Conservation (phyloP, 2,797 vertebrate genomes). For the Paguma larvata region DNA sequence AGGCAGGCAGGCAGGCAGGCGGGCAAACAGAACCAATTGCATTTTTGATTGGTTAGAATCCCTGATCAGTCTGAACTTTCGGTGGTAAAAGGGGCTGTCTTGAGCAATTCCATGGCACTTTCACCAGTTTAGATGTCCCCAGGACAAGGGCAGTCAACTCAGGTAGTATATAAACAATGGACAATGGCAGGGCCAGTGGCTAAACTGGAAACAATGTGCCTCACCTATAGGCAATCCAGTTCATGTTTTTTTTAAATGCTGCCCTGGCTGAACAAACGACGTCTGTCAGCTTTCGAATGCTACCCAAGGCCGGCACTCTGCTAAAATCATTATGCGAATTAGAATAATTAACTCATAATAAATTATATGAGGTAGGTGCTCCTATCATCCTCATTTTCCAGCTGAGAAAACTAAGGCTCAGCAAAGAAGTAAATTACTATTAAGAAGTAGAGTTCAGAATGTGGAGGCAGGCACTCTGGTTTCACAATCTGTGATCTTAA, state of each 20-base stretch:
- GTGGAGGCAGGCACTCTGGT: not conserved
- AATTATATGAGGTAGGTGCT: not conserved
- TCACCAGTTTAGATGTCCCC: not conserved
- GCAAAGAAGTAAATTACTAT: not conserved
- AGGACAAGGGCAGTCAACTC: constrained; percentile 7
- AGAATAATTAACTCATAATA: not conserved
- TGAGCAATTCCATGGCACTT: not conserved
- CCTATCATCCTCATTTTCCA: not conserved
- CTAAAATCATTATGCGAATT: not conserved
- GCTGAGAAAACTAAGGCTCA: not conserved
- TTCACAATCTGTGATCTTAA: constrained; percentile 40
- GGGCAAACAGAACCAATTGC: not conserved
- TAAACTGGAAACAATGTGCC: not conserved
- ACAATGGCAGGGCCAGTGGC: not conserved
- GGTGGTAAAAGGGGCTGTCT: not conserved
- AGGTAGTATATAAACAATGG: not conserved
- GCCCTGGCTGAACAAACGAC: not conserved
- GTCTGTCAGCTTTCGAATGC: not conserved
- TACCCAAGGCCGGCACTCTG: not conserved
- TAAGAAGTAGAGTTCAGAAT: not conserved
- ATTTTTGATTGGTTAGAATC: constrained; percentile 5
- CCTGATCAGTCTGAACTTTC: not conserved
- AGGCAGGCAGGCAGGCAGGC: no score
- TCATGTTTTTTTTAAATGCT: not conserved
- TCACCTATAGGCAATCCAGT: not conserved